These are phyloP conservation scores for Subacronicta megacephala DNA, from an alignment of 2,888 invertebrate genomes.

Conservation along the genomic window DNA sequence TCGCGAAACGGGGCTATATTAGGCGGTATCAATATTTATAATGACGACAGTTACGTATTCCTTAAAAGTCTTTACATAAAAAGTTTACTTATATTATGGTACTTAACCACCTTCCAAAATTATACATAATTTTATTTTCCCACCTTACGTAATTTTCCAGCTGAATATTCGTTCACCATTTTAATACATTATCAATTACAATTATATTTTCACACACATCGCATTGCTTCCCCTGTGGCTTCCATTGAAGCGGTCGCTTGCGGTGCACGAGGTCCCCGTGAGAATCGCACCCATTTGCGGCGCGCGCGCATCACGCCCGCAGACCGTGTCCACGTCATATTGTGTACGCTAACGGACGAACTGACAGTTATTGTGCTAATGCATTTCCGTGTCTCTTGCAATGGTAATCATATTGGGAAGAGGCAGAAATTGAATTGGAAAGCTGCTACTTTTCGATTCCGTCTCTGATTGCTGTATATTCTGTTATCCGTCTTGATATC, in stretches of 20 bases:
- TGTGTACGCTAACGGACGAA: conserved; percentile 68
- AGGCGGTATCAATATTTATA: conserved; percentile 1
- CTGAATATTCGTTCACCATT: conserved; percentile 5
- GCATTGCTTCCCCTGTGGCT: conserved; percentile 33
- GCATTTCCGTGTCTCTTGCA: conserved; percentile 66
- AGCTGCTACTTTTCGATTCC: conserved; percentile 48
- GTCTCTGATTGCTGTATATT: conserved; percentile 40
- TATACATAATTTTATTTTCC: not conserved
- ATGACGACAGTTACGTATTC: not conserved
- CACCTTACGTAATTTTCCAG: not conserved
- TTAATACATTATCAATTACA: conserved; percentile 9
- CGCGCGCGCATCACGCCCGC: conserved; percentile 66
- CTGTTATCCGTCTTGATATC: conserved; percentile 52
- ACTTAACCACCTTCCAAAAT: not conserved
- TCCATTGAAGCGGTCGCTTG: conserved; percentile 18
- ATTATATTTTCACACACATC: conserved; percentile 31
- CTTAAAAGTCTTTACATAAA: not conserved
- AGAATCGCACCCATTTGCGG: conserved; percentile 72
- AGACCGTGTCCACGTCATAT: conserved; percentile 64
- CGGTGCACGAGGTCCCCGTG: conserved; percentile 63
- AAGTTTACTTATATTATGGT: not conserved
- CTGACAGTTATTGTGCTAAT: conserved; percentile 74
- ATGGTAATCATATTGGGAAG: conserved; percentile 55
- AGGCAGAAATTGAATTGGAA: conserved; percentile 53
- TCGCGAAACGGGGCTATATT: conserved; percentile 9